Conservation (phyloP, 2,888 invertebrate genomes). For the Prosapia bicincta region DNA sequence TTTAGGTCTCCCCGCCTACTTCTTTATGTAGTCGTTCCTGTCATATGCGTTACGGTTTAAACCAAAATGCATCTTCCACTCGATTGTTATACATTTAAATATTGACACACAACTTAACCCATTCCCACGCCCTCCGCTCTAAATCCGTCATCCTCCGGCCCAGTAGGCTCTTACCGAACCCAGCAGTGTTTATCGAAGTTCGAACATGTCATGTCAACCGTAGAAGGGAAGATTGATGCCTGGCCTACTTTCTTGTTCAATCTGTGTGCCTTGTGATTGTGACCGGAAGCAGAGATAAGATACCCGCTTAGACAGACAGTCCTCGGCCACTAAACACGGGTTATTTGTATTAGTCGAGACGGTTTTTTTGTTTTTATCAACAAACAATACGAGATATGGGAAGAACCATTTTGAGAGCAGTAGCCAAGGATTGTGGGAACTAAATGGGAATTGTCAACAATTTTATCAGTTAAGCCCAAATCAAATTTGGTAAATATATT, state of each 20-base stretch:
- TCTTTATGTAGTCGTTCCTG: too few relatives aligned
- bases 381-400: background rate
- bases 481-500: too few relatives aligned
- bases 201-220: background rate
- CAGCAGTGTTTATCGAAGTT: background rate
- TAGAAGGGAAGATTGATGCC: background rate
- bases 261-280: background rate
- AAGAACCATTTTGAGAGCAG: too few relatives aligned
- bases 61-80: background rate
- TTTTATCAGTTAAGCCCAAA: too few relatives aligned
- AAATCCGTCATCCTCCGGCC: background rate
- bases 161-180: background rate
- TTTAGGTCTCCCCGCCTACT: too few relatives aligned
- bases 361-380: background rate
- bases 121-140: background rate
- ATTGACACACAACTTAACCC: background rate
- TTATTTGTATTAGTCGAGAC: background rate
- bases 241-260: background rate
- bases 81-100: background rate
- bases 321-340: background rate
- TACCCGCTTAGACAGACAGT: background rate
- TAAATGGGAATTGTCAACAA: too few relatives aligned
- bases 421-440: too few relatives aligned
- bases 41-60: too few relatives aligned
- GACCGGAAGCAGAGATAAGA: background rate